Percentiles rank a stretch among this genome's conserved stretches.
phyloP scores from a whole-genome alignment of 2,113 vertebrate species.

The Theristicus caerulescens region DNA sequence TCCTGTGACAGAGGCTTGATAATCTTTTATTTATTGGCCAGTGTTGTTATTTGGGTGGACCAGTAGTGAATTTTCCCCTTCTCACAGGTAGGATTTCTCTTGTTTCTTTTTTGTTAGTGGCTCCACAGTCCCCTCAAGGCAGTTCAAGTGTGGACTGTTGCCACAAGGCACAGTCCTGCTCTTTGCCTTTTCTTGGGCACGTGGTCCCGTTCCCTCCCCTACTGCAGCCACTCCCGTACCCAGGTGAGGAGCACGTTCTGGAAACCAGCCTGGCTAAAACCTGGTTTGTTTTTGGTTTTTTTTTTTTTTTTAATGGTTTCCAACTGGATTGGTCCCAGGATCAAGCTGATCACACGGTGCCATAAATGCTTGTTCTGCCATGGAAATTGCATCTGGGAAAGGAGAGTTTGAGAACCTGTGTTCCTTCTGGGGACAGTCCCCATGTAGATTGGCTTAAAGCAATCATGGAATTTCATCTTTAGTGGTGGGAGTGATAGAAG shows the following conservation, averaged over 20 bases:
- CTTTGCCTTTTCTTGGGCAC: background rate
- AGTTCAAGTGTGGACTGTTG: background rate
- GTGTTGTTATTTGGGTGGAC: background rate
- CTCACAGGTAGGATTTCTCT: background rate
- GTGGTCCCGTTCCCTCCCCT: background rate
- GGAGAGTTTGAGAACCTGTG: background rate
- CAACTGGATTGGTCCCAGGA: background rate
- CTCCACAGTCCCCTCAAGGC: background rate
- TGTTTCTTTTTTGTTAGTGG: background rate
- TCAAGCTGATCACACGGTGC: accelerated
- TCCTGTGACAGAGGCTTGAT: background rate
- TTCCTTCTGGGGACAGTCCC: background rate
- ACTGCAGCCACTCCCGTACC: background rate
- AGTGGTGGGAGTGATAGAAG: background rate
- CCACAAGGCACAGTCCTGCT: background rate
- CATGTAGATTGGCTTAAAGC: background rate
- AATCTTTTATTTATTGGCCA: background rate
- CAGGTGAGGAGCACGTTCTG: background rate
- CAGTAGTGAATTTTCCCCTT: background rate
- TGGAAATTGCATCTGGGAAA: background rate
- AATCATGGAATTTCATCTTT: background rate
- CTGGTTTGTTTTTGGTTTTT: background rate
- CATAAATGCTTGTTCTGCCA: background rate
- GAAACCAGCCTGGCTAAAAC: background rate
- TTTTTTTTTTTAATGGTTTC: background rate